A percentile compares a stretch with the other conserved stretches of the same genome.
These are phyloP conservation scores for Ophion obscuratus DNA, from an alignment of 2,888 invertebrate genomes.

Conservation along the genomic window DNA sequence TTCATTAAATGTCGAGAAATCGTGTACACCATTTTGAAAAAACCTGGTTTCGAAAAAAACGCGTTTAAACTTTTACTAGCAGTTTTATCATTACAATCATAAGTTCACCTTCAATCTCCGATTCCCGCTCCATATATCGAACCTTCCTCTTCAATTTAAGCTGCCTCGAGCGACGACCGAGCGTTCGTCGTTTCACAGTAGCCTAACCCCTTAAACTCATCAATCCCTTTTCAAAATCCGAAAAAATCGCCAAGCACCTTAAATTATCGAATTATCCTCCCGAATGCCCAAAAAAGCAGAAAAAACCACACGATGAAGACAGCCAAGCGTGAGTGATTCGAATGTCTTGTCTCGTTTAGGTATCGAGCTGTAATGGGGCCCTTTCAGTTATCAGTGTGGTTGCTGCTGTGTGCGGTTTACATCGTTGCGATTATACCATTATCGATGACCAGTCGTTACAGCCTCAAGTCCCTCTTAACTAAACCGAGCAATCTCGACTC, in stretches of 20 bases:
- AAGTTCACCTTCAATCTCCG: too few species aligned
- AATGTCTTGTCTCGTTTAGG: slow-evolving; percentile 81
- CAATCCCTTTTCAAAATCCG: neutral
- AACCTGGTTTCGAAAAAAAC: too few species aligned
- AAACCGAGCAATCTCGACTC: slow-evolving; percentile 91
- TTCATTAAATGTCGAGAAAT: too few species aligned
- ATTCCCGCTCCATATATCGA: too few species aligned
- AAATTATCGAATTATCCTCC: neutral
- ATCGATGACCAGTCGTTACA: slow-evolving; percentile 89
- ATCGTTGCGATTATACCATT: slow-evolving; percentile 90
- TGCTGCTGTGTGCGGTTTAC: slow-evolving; percentile 89
- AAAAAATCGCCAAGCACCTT: neutral
- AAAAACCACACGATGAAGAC: neutral
- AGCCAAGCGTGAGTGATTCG: slow-evolving; percentile 15
- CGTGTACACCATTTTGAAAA: too few species aligned
- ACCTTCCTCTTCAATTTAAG: too few species aligned
- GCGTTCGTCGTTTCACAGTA: too few species aligned
- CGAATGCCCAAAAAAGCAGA: neutral
- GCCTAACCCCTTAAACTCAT: neutral
- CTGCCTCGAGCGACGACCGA: too few species aligned
- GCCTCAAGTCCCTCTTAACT: slow-evolving; percentile 88
- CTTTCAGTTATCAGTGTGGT: slow-evolving; percentile 93
- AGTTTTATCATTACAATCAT: too few species aligned
- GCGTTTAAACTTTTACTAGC: too few species aligned
- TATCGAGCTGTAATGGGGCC: slow-evolving; percentile 94